Conservation (phyloP, 2,888 invertebrate genomes). For the Hydropsyche betteni region DNA sequence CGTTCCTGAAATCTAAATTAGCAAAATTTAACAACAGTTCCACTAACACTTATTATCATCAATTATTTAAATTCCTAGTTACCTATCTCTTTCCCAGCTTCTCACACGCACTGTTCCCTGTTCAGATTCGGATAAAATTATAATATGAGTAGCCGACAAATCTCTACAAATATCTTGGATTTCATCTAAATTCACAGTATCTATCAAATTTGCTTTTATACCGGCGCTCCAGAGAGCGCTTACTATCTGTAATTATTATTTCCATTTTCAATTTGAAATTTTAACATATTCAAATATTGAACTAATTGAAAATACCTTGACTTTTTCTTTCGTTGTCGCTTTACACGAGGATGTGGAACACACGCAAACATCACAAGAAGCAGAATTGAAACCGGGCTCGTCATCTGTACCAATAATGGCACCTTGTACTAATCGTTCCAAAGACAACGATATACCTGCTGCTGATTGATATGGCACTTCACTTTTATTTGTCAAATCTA, state of each 20-base stretch:
- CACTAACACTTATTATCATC: too few relatives aligned
- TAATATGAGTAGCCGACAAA: slow-evolving; percentile 70
- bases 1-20: slow-evolving; percentile 69
- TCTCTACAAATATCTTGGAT: slow-evolving; percentile 70
- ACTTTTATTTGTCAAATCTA: slow-evolving; percentile 55
- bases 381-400: slow-evolving; percentile 27
- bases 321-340: slow-evolving; percentile 57
- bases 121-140: slow-evolving; percentile 71
- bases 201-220: slow-evolving; percentile 70
- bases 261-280: background rate
- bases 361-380: slow-evolving; percentile 45
- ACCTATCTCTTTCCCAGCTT: slow-evolving; percentile 71
- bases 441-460: slow-evolving; percentile 84
- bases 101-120: slow-evolving; percentile 66
- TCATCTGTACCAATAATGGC: slow-evolving; percentile 65
- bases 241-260: slow-evolving; percentile 58
- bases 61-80: background rate
- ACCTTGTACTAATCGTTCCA: slow-evolving; percentile 77
- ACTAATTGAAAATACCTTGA: slow-evolving; percentile 55
- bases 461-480: slow-evolving; percentile 62
- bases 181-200: slow-evolving; percentile 71
- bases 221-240: slow-evolving; percentile 78
- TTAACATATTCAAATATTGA: too few relatives aligned
- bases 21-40: too few relatives aligned
- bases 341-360: slow-evolving; percentile 47